phyloP scores from a whole-genome alignment of 2,888 invertebrate genomes.

The Agrotis ipsilon region DNA sequence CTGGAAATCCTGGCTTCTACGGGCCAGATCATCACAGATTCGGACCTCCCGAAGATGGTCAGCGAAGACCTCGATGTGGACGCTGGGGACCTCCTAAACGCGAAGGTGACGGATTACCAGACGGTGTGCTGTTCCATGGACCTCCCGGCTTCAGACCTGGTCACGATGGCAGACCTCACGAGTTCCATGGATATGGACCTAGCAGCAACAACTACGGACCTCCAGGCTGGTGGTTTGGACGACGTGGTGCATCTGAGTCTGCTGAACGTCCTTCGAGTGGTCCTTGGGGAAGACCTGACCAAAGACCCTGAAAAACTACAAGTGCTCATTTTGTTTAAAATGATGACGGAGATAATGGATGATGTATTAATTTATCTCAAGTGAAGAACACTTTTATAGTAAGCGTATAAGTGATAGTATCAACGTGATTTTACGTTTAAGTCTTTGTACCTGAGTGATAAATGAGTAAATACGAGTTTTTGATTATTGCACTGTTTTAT shows the following conservation, averaged over 20 bases:
- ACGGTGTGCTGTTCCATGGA: constrained; percentile 12
- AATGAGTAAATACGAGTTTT: not conserved
- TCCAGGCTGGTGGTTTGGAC: constrained; percentile 30
- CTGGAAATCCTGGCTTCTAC: not conserved
- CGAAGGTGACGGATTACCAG: not conserved
- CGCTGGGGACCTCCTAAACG: constrained; percentile 14
- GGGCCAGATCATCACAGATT: not conserved
- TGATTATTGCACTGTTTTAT: not conserved
- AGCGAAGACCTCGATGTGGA: constrained; percentile 2
- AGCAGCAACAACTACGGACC: not conserved
- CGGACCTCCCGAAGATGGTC: constrained; percentile 2
- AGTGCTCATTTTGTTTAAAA: not conserved
- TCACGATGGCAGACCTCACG: constrained; percentile 12
- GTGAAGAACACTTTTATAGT: not conserved
- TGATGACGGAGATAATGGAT: not conserved
- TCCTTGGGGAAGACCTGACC: constrained; percentile 5
- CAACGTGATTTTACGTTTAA: constrained; percentile 3
- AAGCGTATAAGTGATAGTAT: not conserved
- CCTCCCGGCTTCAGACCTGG: not conserved
- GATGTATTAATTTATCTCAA: not conserved
- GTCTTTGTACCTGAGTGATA: not conserved
- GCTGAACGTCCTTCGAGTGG: not conserved
- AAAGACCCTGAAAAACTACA: not conserved
- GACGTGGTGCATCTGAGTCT: constrained; percentile 18
- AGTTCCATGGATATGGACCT: constrained; percentile 17